Base-by-base conservation (phyloP, 1,140 invertebrate species). In the Neoseiulus cucumeris region DNA sequence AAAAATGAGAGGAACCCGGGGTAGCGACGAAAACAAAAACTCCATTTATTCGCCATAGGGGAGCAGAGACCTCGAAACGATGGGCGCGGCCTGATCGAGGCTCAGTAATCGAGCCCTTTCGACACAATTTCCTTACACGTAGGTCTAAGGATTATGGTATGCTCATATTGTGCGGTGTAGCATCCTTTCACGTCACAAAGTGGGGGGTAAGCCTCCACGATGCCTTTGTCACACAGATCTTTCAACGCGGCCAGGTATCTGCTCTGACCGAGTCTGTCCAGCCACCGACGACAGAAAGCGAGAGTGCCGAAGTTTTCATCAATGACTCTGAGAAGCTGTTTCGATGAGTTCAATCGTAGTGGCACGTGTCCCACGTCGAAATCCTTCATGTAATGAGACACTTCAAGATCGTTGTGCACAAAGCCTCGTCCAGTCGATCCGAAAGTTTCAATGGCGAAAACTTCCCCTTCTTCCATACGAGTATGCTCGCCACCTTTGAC, bases 381-480 rank as follows among this genome's bases (percentile, higher is more conserved):
- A 74, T 95, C 94, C 76, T 98, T 98, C 95, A 98, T 99, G 73
- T 99, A 99, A 79, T 99, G 96, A 33, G 93, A 98, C 68, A 87
- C 90, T 73, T 99, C 95, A 87, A 98, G 93, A 75, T 98, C 96
- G 76, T 98, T 94, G 75, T 97, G 91, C 1, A 99, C 94, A 65
- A 89, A 80, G 14, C 96, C 96, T 69, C 87, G 85, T 2, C 96
- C 96, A 14, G 96, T 99, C 2, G 92, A 97, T 7, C 96, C 96
- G 75, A 99, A 99, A 0, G 96, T 99, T 78, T 99, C 96, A 69
- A 99, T 99, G 0, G 96, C 96, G 79, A 98, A 99, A 74, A 98
- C 91, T 76, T 98, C 94, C 75, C 94, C 90, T 77, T 98, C 93
- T 79, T 99, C 96, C 96, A 99, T 99, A 65, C 87, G 83, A 6